Base-by-base conservation (phyloP, 37 sponge, comb jelly and placozoan species). In the Lycopodina hypogea region DNA sequence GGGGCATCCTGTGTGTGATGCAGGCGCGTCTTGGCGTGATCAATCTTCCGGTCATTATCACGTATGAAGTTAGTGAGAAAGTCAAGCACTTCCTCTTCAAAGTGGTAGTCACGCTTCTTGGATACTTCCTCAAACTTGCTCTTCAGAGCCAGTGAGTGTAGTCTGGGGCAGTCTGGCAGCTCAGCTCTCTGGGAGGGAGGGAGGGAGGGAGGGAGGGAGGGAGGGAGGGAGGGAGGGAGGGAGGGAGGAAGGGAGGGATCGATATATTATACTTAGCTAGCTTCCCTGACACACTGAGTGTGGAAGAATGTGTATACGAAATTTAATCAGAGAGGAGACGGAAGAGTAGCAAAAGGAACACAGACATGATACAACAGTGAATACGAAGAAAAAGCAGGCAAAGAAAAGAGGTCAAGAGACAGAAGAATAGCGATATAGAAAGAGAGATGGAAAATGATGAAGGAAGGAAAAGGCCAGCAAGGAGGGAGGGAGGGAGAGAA, bases 1-100 rank as follows among this genome's bases (percentile, higher is more conserved):
- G 96, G 90, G 30, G 83, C 83, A 50, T 91, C 88, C 56, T 96
- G 89, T 18, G 81, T 82, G 24, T 82, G 85, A 21, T 89, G 93
- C 1, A 99, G 80, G 15, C 94, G 42, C 72, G 87, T 91, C 87
- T 93, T 99, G 71, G 85, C 88, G 3, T 56, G 53, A 33, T 85
- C 92, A 36, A 99, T 93, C 86, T 93, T 99, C 57, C 90, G 75
- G 28, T 99, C 96, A 45, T 94, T 94, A 34, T 93, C 94, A 22
- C 68, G 81, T 4, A 99, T 70, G 34, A 99, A 93, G 28, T 50
- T 19, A 32, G 38, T 24, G 26, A 89, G 80, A 37, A 76, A 84
- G 14, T 56, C 78, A 28, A 81, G 59, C 39, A 97, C 99, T 74
- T 99, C 99, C 56, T 96, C 94, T 58, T 99, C 99, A 56, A 89